Base-by-base conservation (phyloP, 2,888 invertebrate genomes). In the Erannis defoliaria region DNA sequence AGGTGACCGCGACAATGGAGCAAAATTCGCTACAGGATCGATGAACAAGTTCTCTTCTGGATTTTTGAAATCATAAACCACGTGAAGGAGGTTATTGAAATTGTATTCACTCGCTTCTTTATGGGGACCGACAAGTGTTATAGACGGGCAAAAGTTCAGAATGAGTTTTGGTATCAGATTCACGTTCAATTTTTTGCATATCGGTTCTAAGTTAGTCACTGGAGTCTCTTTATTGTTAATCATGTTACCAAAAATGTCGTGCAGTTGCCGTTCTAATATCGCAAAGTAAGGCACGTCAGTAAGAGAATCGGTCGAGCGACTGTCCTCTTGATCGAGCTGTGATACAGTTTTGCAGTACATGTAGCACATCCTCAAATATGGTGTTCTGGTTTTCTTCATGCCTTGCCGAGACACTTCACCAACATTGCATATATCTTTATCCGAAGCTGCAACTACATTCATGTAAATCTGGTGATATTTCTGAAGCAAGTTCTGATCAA, bases 101-200 rank as follows among this genome's bases (percentile, higher is more conserved):
- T 83, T 87, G 38, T 78, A 81, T 72, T 91, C 86, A 1, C 71
- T 83, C 0, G 90, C 89, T 70, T 91, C 91, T 65, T 83, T 87
- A 21, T 82, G 75, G 0, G 86, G 81, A 5, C 89, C 89, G 1
- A 81, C 78, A 57, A 94, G 81, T 21, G 93, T 88, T 21, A 96
- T 93, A 8, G 94, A 94, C 0, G 96, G 96, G 69, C 96, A 96
- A 75, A 96, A 96, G 81, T 96, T 96, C 2, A 95, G 85, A 2
- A 96, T 94, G 10, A 97, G 94, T 70, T 96, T 96, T 71, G 96
- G 96, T 49, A 96, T 94, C 54, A 96, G 91, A 90, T 97, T 96
- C 1, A 97, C 93, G 78, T 96, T 96, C 16, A 97, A 82, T 70
- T 95, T 95, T 31, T 94, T 93, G 62, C 96, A 96, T 72, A 96